phyloP scores from a whole-genome alignment of 2,113 vertebrate genomes.

The Nothocercus nigrocapillus region DNA sequence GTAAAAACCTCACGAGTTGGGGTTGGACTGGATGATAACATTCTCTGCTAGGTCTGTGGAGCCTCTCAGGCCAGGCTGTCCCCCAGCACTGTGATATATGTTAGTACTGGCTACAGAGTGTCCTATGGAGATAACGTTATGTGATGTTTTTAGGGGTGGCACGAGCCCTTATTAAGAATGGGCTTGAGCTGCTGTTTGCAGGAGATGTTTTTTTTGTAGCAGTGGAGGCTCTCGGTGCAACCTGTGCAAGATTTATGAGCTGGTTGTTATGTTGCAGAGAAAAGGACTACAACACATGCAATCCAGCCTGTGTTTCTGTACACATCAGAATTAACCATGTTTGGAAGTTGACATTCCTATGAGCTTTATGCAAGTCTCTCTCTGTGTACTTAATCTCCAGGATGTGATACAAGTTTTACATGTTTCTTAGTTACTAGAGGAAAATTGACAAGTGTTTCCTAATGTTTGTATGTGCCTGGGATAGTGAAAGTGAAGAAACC shows the following conservation, averaged over 20 bases:
- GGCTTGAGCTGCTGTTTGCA: not conserved
- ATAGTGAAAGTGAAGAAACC: fast-evolving
- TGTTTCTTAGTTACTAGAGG: fast-evolving
- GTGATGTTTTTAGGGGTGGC: not conserved
- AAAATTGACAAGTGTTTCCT: fast-evolving
- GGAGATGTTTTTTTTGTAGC: not conserved
- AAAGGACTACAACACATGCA: fast-evolving
- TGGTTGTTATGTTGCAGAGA: not conserved
- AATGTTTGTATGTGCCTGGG: fast-evolving
- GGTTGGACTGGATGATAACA: not conserved
- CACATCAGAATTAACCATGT: not conserved
- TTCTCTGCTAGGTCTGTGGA: not conserved
- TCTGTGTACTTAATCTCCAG: not conserved
- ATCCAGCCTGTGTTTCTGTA: not conserved
- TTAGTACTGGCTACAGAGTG: not conserved
- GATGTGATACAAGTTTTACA: fast-evolving
- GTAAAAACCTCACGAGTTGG: not conserved
- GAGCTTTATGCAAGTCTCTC: not conserved
- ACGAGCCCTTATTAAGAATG: not conserved
- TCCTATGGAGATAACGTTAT: not conserved
- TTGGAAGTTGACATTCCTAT: fast-evolving
- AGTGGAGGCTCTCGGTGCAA: fast-evolving
- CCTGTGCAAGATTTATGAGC: not conserved
- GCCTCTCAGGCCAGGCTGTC: not conserved
- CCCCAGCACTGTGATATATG: fast-evolving